Evolutionary conservation across 2,888 invertebrate genomes (phyloP), one percentile per base, ranked within the genome.

Genomic region (Pocota personata): DNA sequence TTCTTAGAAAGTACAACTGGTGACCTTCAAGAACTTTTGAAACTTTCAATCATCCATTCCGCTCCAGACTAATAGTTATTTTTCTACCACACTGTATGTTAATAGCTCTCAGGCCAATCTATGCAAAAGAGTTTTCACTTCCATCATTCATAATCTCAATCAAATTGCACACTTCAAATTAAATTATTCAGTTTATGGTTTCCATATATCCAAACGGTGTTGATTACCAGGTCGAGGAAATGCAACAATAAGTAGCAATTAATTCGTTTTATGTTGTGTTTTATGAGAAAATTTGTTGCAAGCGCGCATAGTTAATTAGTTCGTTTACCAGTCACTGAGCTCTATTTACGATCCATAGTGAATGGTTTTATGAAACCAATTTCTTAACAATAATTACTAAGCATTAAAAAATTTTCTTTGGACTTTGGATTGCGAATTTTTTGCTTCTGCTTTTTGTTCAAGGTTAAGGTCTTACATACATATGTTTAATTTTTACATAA

Each of bases 401-500:
- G 35, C 32, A 55, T 43, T 73, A 16, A 46, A 40, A 32, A 57
- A 37, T 48, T 48, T 14, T 12, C 16, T 48, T 60, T 50, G 32
- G 57, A 48, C 21, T 72, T 58, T 72, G 72, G 48, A 72, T 19
- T 35, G 46, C 19, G 6, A 16, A 16, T 60, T 52, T 52, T 24
- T 16, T 27, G 2, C 1, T 40, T 40, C 24, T 7, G 4, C 16
- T 6, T 37, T 6, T 3, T 24, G 4, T 21, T 27, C 46, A 71
- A 78, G 78, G 78, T 71, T 48, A 78, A 78, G 78, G 71, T 78
- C 10, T 64, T 1, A 19, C 10, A 3, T 21, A 14, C 19, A 10
- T 55, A 48, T 43, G n/a, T n/a, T n/a, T n/a, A n/a, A n/a, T 32
- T 4, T n/a, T 8, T 35, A 35, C 27, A 12, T 55, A 46, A 58